phyloP scores from a whole-genome alignment of 1,140 invertebrate genomes.

The Zophobas morio region DNA sequence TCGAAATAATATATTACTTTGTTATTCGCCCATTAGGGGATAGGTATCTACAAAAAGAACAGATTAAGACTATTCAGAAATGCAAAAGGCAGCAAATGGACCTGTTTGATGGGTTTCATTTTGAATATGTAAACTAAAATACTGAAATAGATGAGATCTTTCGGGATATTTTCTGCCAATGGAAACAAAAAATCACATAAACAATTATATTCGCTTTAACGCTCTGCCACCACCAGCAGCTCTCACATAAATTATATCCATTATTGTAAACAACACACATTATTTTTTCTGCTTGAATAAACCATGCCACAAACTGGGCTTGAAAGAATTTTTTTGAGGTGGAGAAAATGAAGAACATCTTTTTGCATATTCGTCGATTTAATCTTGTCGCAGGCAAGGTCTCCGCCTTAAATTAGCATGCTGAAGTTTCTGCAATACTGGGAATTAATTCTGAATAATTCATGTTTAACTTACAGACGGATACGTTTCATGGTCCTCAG shows the following conservation, averaged over 20 bases:
- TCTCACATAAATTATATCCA: conserved; percentile 24
- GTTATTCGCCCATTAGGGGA: conserved; percentile 63
- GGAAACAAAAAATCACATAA: background rate
- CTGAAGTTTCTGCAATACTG: conserved; percentile 17
- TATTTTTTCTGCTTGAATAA: conserved; percentile 14
- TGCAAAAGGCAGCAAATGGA: background rate
- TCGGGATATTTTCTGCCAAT: background rate
- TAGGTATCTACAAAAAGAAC: background rate
- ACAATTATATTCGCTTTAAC: background rate
- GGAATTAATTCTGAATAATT: conserved; percentile 30
- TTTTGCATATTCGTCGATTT: background rate
- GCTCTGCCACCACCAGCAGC: background rate
- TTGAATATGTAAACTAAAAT: conserved; percentile 15
- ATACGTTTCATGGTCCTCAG: conserved; percentile 19
- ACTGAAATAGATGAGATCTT: background rate
- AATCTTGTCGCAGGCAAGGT: conserved; percentile 14
- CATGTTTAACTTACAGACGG: conserved; percentile 22
- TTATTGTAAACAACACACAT: conserved; percentile 6
- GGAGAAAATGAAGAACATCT: background rate
- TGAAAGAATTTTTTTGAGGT: background rate
- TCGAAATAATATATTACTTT: conserved; percentile 74
- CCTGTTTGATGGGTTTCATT: conserved; percentile 5
- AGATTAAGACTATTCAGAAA: background rate
- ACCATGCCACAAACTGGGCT: conserved; percentile 8
- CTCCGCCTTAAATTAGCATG: conserved; percentile 3